A percentile compares a stretch with the other conserved stretches of the same genome.
Conservation (phyloP, 2,113 vertebrate species). For the Calypte anna region DNA sequence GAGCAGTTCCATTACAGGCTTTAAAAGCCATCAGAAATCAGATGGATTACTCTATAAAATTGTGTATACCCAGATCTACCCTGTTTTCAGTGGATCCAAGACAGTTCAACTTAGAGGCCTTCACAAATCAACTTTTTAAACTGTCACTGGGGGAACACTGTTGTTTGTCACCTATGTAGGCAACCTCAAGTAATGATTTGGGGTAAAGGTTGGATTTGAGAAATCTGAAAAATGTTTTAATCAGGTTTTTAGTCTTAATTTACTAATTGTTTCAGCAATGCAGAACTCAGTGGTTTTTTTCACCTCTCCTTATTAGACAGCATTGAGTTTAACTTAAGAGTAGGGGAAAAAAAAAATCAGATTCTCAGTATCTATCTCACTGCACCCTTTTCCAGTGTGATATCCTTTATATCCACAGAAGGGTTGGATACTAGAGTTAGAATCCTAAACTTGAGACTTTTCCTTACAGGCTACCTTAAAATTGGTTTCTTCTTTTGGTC, state of each 20-base stretch:
- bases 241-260: not conserved
- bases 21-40: not conserved
- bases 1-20: fast-evolving
- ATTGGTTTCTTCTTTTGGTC: not conserved
- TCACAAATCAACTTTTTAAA: not conserved
- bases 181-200: not conserved
- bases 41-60: not conserved
- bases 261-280: not conserved
- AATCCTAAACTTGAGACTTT: not conserved
- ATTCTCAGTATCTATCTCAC: not conserved
- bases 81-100: not conserved
- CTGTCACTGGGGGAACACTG: not conserved
- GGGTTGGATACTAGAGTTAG: not conserved
- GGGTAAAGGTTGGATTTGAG: not conserved
- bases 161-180: not conserved
- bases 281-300: not conserved
- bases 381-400: not conserved
- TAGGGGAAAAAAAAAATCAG: not conserved
- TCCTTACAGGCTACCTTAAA: not conserved
- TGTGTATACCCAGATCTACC: not conserved
- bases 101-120: not conserved
- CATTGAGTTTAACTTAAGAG: not conserved
- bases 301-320: not conserved
- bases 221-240: not conserved
- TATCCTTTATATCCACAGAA: not conserved